Conservation (phyloP, 2,113 vertebrate species). For the Siniperca knerii region DNA sequence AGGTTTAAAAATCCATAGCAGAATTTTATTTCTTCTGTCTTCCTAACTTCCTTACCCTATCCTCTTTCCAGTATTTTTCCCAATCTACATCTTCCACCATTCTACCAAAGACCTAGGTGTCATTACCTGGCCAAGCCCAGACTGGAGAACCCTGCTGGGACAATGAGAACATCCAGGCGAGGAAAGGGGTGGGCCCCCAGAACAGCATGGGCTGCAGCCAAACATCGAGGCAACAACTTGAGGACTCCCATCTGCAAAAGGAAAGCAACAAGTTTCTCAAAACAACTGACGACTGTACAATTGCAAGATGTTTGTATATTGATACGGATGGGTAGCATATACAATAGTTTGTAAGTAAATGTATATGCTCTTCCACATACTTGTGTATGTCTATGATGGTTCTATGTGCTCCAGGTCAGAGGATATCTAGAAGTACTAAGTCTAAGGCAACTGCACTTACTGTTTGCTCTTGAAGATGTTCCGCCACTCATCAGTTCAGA, state of each 20-base stretch:
- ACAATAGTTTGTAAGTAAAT: neutral
- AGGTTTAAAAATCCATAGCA: neutral
- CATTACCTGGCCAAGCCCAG: constrained; percentile 98
- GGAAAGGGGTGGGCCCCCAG: constrained; percentile 95
- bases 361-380: neutral
- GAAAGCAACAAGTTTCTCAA: constrained; percentile 31
- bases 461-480: neutral
- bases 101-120: constrained; percentile 10
- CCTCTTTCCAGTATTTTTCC: neutral
- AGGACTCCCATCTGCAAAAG: constrained; percentile 79
- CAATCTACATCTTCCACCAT: neutral
- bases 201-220: constrained; percentile 88
- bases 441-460: neutral
- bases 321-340: neutral
- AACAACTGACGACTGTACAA: neutral
- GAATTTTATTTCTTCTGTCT: neutral
- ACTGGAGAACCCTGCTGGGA: constrained; percentile 94
- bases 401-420: neutral
- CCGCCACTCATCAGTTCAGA: neutral
- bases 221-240: constrained; percentile 87
- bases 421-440: neutral
- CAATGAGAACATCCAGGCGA: constrained; percentile 93
- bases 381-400: neutral
- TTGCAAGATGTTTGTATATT: neutral
- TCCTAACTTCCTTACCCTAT: neutral